These are phyloP conservation scores for Actenoides lindsayi DNA, from an alignment of 2,113 vertebrate species.

Conservation along the genomic window DNA sequence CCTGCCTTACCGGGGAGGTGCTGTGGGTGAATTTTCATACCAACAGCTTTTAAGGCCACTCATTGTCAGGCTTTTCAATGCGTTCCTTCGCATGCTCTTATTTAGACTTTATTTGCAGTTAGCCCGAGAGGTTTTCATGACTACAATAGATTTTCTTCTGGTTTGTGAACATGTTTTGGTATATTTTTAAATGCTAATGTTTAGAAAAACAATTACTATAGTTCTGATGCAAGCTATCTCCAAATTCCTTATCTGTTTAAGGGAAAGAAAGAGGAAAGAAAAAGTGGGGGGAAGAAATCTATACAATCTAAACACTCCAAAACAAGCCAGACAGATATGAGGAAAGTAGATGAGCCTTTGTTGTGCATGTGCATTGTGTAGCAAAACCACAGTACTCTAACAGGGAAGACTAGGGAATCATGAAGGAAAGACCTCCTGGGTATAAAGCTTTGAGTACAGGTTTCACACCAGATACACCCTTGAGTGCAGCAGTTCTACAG, in stretches of 20 bases:
- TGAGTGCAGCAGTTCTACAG: background rate
- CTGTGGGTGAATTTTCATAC: background rate
- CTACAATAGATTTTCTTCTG: background rate
- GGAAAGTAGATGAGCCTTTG: background rate
- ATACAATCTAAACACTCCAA: background rate
- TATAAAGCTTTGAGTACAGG: background rate
- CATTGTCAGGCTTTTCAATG: background rate
- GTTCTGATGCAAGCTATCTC: background rate
- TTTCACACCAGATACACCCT: background rate
- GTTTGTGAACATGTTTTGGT: background rate
- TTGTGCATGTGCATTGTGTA: accelerated
- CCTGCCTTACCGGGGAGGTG: background rate
- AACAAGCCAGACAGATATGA: background rate
- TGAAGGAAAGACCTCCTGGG: background rate
- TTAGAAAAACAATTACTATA: background rate
- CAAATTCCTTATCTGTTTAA: background rate
- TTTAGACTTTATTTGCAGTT: background rate
- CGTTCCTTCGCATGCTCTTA: background rate
- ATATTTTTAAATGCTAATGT: background rate
- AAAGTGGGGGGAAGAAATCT: background rate
- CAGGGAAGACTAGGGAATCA: background rate
- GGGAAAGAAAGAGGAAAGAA: background rate
- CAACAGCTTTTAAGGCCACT: background rate
- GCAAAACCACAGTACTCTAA: background rate
- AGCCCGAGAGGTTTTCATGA: background rate